Evolutionary conservation across 2,797 vertebrate species (phyloP).

Genomic region (Crocodylus rhombifer): DNA sequence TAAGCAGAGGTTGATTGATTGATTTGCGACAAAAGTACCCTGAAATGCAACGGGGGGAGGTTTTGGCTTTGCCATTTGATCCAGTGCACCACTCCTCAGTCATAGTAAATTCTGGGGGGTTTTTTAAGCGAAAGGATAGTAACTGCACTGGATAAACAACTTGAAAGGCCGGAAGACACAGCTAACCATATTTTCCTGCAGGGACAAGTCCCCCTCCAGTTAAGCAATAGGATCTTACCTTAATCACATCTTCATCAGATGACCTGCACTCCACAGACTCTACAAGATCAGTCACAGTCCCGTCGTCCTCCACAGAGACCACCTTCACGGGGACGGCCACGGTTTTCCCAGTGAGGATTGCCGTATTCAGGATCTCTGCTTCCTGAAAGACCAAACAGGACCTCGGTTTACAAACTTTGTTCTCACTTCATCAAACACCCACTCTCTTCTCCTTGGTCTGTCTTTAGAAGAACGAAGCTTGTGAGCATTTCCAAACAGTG

Average conservation of each 20-base stretch:
- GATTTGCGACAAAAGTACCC: too few relatives aligned
- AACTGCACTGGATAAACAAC: not conserved
- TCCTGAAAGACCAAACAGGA: conserved; percentile 81
- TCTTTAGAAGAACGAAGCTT: not conserved
- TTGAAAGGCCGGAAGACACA: fast-evolving
- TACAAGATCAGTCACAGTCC: conserved; percentile 85
- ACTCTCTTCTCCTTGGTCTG: not conserved
- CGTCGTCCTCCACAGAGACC: conserved; percentile 90
- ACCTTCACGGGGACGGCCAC: conserved; percentile 91
- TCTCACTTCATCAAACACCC: not conserved
- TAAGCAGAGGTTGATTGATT: too few relatives aligned
- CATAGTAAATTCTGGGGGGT: not conserved
- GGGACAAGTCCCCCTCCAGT: not conserved
- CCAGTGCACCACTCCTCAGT: not conserved
- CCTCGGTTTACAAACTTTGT: not conserved
- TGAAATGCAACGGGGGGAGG: not conserved
- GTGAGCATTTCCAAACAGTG: not conserved
- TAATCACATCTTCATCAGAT: conserved; percentile 91
- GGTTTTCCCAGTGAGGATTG: conserved; percentile 91
- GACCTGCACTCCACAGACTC: conserved; percentile 91
- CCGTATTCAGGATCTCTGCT: conserved; percentile 93
- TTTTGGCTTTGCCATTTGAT: not conserved
- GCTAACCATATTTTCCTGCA: fast-evolving
- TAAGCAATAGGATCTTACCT: conserved; percentile 80
- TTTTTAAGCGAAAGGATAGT: not conserved